A percentile compares a stretch with the other conserved stretches of the same genome.
phyloP scores from a whole-genome alignment of 2,797 vertebrate species.

The Streptopelia turtur region DNA sequence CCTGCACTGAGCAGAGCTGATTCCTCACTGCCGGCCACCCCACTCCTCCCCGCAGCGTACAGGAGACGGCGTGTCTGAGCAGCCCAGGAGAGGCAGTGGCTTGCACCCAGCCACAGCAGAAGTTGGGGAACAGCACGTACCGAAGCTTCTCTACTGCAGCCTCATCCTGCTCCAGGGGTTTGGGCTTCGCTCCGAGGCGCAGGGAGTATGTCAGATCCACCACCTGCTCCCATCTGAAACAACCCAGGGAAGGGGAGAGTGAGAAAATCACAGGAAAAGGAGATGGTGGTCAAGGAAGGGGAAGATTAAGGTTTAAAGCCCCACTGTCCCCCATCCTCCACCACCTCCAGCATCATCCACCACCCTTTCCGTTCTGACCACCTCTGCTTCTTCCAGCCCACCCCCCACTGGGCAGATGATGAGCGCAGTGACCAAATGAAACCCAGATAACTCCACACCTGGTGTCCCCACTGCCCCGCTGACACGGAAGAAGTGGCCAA shows the following conservation, averaged over 20 bases:
- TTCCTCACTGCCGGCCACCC: background rate
- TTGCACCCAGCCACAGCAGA: background rate
- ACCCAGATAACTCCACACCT: background rate
- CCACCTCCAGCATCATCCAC: background rate
- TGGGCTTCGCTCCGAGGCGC: constrained; percentile 87
- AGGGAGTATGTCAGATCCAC: constrained; percentile 91
- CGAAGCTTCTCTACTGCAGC: constrained; percentile 90
- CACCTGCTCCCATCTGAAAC: constrained; percentile 92
- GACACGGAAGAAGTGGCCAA: no score
- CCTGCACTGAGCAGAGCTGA: background rate
- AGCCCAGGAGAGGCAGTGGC: background rate
- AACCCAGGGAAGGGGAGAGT: background rate
- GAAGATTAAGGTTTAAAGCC: background rate
- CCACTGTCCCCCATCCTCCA: background rate
- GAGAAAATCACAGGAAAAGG: background rate
- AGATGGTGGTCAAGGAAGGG: background rate
- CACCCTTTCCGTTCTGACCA: background rate
- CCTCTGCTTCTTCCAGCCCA: background rate
- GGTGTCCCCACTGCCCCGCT: background rate
- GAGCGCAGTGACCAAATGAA: background rate
- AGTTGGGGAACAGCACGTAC: constrained; percentile 68
- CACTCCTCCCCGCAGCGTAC: background rate
- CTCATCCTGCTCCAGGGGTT: constrained; percentile 83
- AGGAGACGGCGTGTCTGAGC: rapidly evolving
- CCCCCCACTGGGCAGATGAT: background rate